phyloP scores from a whole-genome alignment of 2,797 vertebrate species.

The Morelia viridis region DNA sequence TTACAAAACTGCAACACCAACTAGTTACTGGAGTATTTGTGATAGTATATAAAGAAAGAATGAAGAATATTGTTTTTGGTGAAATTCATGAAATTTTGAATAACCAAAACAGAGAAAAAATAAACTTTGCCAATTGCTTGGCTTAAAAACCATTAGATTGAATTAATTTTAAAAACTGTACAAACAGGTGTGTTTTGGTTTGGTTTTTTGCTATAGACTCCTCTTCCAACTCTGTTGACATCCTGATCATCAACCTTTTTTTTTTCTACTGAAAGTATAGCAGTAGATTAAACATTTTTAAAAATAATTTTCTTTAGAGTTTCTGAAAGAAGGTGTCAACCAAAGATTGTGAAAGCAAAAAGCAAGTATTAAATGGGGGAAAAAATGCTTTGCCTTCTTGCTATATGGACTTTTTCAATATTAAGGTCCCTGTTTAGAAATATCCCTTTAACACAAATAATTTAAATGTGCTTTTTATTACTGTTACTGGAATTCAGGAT shows the following conservation, averaged over 20 bases:
- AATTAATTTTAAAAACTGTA: not conserved
- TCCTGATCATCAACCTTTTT: not conserved
- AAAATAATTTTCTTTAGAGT: slow-evolving; percentile 7
- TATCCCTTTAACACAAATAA: not conserved
- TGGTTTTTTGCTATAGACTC: not conserved
- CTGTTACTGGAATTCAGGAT: not conserved
- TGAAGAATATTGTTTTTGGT: not conserved
- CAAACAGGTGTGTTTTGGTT: not conserved
- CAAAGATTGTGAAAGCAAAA: not conserved
- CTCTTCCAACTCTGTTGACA: not conserved
- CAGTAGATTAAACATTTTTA: not conserved
- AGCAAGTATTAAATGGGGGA: not conserved
- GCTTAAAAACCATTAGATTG: not conserved
- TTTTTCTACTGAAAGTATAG: not conserved
- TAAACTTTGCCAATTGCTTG: not conserved
- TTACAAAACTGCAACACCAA: not conserved
- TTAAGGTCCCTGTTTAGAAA: slow-evolving; percentile 24
- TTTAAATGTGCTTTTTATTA: slow-evolving; percentile 13
- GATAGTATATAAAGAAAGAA: not conserved
- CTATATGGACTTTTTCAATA: not conserved
- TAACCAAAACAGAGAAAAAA: not conserved
- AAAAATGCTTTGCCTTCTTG: slow-evolving; percentile 26
- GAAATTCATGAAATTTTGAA: not conserved
- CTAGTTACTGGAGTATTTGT: no score
- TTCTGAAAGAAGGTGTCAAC: not conserved